These are phyloP conservation scores for Pandemis heparana DNA, from an alignment of 2,888 invertebrate genomes.

Conservation along the genomic window DNA sequence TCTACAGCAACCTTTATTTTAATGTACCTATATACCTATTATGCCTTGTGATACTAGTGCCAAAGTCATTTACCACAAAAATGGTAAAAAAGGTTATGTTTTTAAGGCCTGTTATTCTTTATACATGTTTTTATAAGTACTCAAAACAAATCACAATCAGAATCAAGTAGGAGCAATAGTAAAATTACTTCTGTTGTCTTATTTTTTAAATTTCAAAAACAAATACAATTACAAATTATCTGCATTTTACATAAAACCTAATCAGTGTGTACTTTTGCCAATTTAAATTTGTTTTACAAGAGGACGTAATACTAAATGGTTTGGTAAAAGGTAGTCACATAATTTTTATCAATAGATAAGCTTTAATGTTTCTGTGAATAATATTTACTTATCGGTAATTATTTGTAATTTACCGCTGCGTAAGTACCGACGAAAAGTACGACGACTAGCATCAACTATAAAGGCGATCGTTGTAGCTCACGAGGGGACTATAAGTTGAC, in stretches of 20 bases:
- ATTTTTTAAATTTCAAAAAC: no score
- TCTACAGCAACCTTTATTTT: not conserved
- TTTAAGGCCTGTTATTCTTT: not conserved
- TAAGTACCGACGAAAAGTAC: not conserved
- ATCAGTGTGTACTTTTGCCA: not conserved
- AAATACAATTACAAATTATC: no score
- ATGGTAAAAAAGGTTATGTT: not conserved
- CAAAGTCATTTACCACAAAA: constrained; percentile 26
- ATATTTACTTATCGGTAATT: not conserved
- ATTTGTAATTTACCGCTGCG: not conserved
- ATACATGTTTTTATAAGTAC: no score
- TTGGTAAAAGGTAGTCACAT: not conserved
- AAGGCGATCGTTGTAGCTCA: not conserved
- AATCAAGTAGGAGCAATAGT: not conserved
- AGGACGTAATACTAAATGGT: not conserved
- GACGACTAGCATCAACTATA: not conserved
- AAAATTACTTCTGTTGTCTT: no score
- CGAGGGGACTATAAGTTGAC: not conserved
- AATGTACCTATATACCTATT: not conserved
- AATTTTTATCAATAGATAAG: not conserved
- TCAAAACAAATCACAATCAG: no score
- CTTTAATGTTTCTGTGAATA: constrained; percentile 13
- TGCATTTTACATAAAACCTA: no score
- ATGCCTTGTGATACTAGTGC: constrained; percentile 40
- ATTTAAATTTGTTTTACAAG: not conserved